Evolutionary conservation across 2,113 vertebrate species (phyloP).

Genomic region (Eurypyga helias): DNA sequence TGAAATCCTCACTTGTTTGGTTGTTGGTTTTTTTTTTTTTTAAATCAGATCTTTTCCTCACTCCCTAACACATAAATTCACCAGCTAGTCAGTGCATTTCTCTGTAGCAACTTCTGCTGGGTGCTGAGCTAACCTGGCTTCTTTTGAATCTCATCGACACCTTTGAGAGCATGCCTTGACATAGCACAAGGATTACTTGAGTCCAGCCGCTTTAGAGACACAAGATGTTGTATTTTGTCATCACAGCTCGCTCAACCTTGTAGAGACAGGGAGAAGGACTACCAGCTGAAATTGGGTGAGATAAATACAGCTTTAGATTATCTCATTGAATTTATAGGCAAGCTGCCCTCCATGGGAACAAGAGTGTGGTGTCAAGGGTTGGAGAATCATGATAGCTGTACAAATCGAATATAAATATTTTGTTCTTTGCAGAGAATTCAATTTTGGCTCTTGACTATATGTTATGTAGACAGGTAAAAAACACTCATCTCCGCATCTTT

Average conservation of each 20-base stretch:
- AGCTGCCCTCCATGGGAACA: constrained; percentile 3
- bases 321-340: constrained; percentile 51
- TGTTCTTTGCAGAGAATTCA: neutral
- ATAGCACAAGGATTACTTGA: constrained; percentile 35
- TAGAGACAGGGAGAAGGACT: constrained; percentile 34
- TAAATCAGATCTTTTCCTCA: neutral
- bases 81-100: neutral
- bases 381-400: constrained; percentile 2
- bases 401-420: constrained; percentile 26
- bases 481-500: neutral
- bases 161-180: constrained; percentile 9
- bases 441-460: neutral
- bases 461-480: neutral
- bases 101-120: neutral
- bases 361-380: neutral
- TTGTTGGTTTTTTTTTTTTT: too few species aligned
- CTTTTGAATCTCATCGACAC: constrained; percentile 19
- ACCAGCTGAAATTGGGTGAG: neutral
- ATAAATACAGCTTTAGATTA: constrained; percentile 35
- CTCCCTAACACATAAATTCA: neutral
- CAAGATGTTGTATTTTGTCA: constrained; percentile 10
- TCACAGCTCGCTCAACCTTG: neutral
- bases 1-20: neutral
- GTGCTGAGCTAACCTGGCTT: neutral
- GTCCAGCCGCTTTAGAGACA: constrained; percentile 33